Conservation (phyloP, 2,113 vertebrate genomes). For the Crotalus tigris region DNA sequence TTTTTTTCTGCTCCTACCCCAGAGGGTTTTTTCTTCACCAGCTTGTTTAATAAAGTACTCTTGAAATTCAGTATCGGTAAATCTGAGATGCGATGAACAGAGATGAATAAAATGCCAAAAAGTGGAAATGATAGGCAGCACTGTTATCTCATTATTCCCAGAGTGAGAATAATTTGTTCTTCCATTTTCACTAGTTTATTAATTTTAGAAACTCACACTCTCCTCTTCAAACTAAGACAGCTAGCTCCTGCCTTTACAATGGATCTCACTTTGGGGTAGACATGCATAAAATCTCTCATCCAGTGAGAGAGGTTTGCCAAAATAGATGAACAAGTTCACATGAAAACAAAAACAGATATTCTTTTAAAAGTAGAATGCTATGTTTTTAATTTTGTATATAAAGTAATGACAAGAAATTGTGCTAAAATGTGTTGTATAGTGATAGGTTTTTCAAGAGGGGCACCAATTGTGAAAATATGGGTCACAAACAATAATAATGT, state of each 20-base stretch:
- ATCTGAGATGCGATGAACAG: background rate
- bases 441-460: background rate
- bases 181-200: too few species aligned
- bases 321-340: background rate
- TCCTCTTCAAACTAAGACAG: background rate
- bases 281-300: background rate
- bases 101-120: background rate
- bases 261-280: background rate
- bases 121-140: background rate
- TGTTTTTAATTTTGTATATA: background rate
- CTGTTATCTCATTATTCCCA: background rate
- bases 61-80: background rate
- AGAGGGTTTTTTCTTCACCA: background rate
- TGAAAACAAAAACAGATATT: background rate
- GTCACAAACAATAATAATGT: background rate
- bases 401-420: background rate
- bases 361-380: background rate
- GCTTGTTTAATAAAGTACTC: background rate
- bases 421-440: background rate
- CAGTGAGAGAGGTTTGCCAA: background rate
- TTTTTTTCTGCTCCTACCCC: background rate
- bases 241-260: background rate
- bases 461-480: background rate
- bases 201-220: background rate
- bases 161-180: background rate